Percentiles rank a stretch among this genome's conserved stretches.
Evolutionary conservation across 2,888 invertebrate species (phyloP).

Genomic region (Polyommatus iphigenia): DNA sequence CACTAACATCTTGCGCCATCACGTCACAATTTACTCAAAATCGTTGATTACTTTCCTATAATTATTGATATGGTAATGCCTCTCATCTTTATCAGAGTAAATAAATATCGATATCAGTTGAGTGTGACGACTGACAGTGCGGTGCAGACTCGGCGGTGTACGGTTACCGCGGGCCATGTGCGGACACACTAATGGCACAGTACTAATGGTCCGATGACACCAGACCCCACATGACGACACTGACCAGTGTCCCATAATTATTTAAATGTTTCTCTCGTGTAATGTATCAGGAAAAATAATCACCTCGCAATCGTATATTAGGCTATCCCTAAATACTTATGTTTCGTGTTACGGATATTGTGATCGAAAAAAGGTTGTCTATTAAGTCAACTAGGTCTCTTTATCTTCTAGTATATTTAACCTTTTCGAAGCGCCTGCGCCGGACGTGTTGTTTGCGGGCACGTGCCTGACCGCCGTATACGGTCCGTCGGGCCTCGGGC

Average conservation of each 20-base stretch:
- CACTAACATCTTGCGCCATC: no score
- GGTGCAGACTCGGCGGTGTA: conserved; percentile 5
- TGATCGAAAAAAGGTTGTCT: background rate
- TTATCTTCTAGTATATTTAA: background rate
- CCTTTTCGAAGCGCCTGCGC: conserved; percentile 31
- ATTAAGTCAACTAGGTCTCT: background rate
- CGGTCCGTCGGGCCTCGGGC: conserved; percentile 46
- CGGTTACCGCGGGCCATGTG: conserved; percentile 34
- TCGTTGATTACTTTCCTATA: background rate
- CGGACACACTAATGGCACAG: background rate
- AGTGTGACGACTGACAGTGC: background rate
- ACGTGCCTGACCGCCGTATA: conserved; percentile 74
- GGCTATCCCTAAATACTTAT: no score
- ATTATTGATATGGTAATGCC: background rate
- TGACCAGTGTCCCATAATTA: background rate
- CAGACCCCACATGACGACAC: conserved; percentile 7
- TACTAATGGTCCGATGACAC: background rate
- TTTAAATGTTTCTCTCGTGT: background rate
- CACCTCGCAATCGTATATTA: no score
- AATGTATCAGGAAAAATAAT: background rate
- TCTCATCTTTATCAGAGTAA: background rate
- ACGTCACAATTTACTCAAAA: background rate
- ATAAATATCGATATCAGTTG: background rate
- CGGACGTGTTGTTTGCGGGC: conserved; percentile 53
- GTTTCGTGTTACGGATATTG: no score